A percentile compares a stretch with the other conserved stretches of the same genome.
Evolutionary conservation across 2,113 vertebrate genomes (phyloP).

Genomic region (Edolisoma coerulescens): DNA sequence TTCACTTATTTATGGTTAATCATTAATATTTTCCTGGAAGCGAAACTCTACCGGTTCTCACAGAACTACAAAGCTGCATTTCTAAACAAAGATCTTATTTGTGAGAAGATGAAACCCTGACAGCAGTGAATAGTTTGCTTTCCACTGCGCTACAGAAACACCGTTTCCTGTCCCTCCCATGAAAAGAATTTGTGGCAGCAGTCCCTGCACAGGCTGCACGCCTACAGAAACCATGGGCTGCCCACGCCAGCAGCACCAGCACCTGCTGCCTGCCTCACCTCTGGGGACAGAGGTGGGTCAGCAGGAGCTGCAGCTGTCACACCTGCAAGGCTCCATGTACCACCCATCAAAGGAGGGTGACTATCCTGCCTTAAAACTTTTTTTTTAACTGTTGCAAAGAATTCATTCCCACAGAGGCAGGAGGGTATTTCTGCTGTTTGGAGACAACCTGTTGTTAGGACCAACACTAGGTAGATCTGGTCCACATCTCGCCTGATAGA

Average conservation of each 20-base stretch:
- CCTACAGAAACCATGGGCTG: not conserved
- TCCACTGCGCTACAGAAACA: not conserved
- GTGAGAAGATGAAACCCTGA: not conserved
- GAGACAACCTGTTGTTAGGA: not conserved
- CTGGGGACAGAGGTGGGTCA: accelerated
- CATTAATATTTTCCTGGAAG: conserved; percentile 19
- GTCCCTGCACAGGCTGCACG: not conserved
- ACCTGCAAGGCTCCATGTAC: accelerated
- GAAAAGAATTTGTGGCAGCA: not conserved
- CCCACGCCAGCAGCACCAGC: accelerated
- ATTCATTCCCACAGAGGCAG: not conserved
- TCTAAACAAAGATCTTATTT: not conserved
- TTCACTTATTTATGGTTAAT: not conserved
- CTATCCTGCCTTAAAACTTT: accelerated
- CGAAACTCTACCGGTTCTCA: not conserved
- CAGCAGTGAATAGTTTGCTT: not conserved
- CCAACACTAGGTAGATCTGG: not conserved
- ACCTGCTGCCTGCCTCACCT: not conserved
- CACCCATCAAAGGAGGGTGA: accelerated
- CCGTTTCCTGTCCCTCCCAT: conserved; percentile 19
- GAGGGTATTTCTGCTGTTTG: not conserved
- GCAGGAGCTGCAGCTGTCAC: not conserved
- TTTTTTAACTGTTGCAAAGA: not conserved
- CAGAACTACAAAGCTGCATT: not conserved
- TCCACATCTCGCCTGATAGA: not conserved